These are phyloP conservation scores for Cheilosia scutellata DNA, from an alignment of 2,888 invertebrate genomes.

Conservation along the genomic window DNA sequence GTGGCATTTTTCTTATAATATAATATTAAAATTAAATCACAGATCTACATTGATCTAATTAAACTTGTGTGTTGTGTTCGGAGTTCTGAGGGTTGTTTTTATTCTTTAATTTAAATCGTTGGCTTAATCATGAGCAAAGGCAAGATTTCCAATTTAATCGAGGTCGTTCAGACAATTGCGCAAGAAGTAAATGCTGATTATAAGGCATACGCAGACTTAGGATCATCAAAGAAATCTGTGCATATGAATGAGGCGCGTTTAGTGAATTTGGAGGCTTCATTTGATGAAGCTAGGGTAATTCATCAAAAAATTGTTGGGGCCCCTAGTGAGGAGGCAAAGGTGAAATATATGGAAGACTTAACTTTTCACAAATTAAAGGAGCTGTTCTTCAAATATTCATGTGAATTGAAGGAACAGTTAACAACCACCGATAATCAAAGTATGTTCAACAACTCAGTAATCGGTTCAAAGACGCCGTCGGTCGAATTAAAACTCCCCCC, in stretches of 20 bases:
- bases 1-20: conserved; percentile 8
- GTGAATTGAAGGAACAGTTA: conserved; percentile 25
- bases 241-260: conserved; percentile 11
- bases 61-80: background rate
- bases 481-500: conserved; percentile 25
- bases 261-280: background rate
- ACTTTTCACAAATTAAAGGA: conserved; percentile 26
- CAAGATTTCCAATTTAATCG: conserved; percentile 7
- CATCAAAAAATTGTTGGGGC: conserved; percentile 42
- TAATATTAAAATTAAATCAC: background rate
- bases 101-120: background rate
- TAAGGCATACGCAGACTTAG: background rate
- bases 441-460: background rate
- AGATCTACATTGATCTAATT: background rate
- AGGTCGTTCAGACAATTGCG: conserved; percentile 9
- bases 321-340: conserved; percentile 25
- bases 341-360: background rate
- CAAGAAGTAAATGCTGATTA: conserved; percentile 6
- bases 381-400: conserved; percentile 13
- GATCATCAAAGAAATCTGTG: background rate
- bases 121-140: conserved; percentile 8
- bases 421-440: background rate
- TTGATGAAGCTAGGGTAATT: conserved; percentile 3
- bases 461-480: background rate
- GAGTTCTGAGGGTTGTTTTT: no score